These are phyloP conservation scores for Philereme vetulata DNA, from an alignment of 2,888 invertebrate species.

Conservation along the genomic window DNA sequence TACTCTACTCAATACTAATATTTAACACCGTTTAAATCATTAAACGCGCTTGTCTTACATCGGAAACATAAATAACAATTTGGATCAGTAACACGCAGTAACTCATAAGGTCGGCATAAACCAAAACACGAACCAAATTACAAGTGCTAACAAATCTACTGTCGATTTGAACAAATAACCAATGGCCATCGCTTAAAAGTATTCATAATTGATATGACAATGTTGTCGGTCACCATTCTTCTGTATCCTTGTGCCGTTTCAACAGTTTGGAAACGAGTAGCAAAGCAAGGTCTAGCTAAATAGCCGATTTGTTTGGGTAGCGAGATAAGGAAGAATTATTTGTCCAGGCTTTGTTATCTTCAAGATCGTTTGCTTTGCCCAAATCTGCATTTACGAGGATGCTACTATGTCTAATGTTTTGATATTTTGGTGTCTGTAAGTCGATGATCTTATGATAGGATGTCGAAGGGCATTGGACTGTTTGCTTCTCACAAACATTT, in stretches of 20 bases:
- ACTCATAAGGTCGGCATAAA: slow-evolving; percentile 21
- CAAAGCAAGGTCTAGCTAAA: slow-evolving; percentile 29
- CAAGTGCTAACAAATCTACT: slow-evolving; percentile 12
- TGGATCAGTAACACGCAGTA: slow-evolving; percentile 11
- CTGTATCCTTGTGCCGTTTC: slow-evolving; percentile 32
- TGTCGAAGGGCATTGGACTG: too few species aligned
- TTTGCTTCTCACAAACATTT: too few species aligned
- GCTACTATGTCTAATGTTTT: neutral
- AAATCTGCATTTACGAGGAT: slow-evolving; percentile 11
- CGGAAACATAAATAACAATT: slow-evolving; percentile 12
- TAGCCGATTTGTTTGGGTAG: slow-evolving; percentile 24
- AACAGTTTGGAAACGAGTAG: slow-evolving; percentile 21
- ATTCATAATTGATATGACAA: slow-evolving; percentile 31
- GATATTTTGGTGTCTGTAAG: slow-evolving; percentile 4
- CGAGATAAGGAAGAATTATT: slow-evolving; percentile 28
- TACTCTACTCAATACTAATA: too few species aligned
- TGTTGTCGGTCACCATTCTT: slow-evolving; percentile 26
- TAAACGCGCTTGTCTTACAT: slow-evolving; percentile 6
- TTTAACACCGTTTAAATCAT: neutral
- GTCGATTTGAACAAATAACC: slow-evolving; percentile 31
- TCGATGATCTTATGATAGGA: neutral
- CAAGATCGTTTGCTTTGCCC: slow-evolving; percentile 21
- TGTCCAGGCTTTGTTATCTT: slow-evolving; percentile 21
- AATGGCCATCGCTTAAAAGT: slow-evolving; percentile 19
- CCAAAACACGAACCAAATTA: slow-evolving; percentile 14